These are phyloP conservation scores for Polydrusus tereticollis DNA, from an alignment of 2,888 invertebrate genomes.

Conservation along the genomic window DNA sequence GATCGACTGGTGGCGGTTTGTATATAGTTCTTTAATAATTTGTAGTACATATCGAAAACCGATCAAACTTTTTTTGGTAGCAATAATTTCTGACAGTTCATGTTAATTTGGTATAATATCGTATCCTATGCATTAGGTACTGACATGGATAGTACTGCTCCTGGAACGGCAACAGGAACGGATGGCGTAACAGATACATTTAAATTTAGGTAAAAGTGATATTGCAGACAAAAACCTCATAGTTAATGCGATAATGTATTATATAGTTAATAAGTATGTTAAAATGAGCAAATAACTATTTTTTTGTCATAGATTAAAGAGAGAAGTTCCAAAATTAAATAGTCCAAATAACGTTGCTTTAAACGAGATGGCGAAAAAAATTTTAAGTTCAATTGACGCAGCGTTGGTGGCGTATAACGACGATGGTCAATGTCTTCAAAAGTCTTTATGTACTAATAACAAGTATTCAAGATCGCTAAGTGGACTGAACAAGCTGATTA, in stretches of 20 bases:
- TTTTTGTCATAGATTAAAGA: slow-evolving; percentile 55
- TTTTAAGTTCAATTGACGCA: slow-evolving; percentile 72
- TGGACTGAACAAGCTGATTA: slow-evolving; percentile 75
- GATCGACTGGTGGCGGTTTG: slow-evolving; percentile 2
- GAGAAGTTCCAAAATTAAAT: slow-evolving; percentile 58
- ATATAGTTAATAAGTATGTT: too few relatives aligned
- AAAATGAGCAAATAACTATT: too few relatives aligned
- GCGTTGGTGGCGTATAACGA: slow-evolving; percentile 69
- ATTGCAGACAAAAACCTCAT: background rate
- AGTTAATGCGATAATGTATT: too few relatives aligned
- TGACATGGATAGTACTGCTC: slow-evolving; percentile 19
- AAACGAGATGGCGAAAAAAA: slow-evolving; percentile 71
- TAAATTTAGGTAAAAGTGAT: slow-evolving; percentile 57
- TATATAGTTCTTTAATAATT: background rate
- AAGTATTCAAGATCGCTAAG: slow-evolving; percentile 71
- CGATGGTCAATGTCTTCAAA: slow-evolving; percentile 73
- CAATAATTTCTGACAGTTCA: too few relatives aligned
- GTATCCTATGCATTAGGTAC: slow-evolving; percentile 23
- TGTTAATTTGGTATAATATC: too few relatives aligned
- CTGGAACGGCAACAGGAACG: slow-evolving; percentile 14
- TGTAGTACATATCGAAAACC: too few relatives aligned
- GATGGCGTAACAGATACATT: slow-evolving; percentile 47
- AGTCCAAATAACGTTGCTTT: slow-evolving; percentile 65
- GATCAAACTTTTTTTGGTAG: too few relatives aligned
- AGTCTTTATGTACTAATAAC: slow-evolving; percentile 77